A percentile compares a stretch with the other conserved stretches of the same genome.
Conservation (phyloP, 2,888 invertebrate genomes). For the Abscondita cerata region DNA sequence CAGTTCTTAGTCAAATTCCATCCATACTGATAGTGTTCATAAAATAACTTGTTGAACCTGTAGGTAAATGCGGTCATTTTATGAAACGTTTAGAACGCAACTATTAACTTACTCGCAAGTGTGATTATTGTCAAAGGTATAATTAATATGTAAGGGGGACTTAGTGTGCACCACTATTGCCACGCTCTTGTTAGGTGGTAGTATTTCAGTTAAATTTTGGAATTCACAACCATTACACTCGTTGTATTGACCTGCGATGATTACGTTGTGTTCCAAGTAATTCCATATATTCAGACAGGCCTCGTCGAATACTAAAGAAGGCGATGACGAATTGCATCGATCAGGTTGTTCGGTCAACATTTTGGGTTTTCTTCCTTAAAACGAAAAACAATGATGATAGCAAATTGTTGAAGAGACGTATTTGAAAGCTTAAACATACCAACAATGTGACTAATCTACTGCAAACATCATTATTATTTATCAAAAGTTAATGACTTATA, state of each 20-base stretch:
- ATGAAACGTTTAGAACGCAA: too few relatives aligned
- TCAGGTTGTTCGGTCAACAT: not conserved
- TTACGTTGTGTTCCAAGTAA: constrained; percentile 43
- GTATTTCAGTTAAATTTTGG: constrained; percentile 47
- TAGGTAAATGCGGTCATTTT: too few relatives aligned
- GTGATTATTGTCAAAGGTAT: constrained; percentile 36
- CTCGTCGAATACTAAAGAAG: constrained; percentile 50
- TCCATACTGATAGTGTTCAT: constrained; percentile 57
- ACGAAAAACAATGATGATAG: too few relatives aligned
- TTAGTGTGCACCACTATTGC: constrained; percentile 54
- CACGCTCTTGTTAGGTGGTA: constrained; percentile 39
- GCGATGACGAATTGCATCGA: not conserved
- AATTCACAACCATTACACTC: constrained; percentile 57
- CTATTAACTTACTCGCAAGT: constrained; percentile 52
- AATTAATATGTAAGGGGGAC: constrained; percentile 51
- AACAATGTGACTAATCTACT: not conserved
- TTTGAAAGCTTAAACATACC: not conserved
- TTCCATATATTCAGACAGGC: constrained; percentile 57
- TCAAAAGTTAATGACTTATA: not conserved
- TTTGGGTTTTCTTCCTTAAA: too few relatives aligned
- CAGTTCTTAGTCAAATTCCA: constrained; percentile 55
- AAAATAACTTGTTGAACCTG: constrained; percentile 51
- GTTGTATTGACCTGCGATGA: constrained; percentile 53
- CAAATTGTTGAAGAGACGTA: too few relatives aligned
- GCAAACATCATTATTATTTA: not conserved